Base-by-base conservation (phyloP, 2,113 vertebrate species). In the Heloderma charlesbogerti region DNA sequence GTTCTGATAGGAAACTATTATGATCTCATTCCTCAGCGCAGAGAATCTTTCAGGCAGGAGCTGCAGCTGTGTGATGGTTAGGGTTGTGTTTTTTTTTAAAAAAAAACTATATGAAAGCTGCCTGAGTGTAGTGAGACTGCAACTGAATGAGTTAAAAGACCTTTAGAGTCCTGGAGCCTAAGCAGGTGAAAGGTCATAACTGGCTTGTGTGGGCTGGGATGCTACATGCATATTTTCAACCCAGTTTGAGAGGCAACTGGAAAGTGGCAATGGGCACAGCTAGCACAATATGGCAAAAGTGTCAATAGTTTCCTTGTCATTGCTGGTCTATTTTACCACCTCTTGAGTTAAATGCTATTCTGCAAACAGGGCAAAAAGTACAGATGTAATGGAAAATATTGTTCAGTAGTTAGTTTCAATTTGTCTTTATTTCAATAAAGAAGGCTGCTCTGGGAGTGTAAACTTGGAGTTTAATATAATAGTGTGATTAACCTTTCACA, bases 141-240 rank as follows among this genome's bases (percentile, higher is more conserved):
- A 1, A 74, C 4, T 13, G 45, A 91, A 90, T 34, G 0, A 69
- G 18, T 48, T 75, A 80, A 79, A 93, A 77, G 67, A 51, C 81
- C 6, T 93, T 84, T 60, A 80, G 90, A 86, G 82, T 89, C 48
- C 90, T 90, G 84, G 88, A 86, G 92, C 85, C 1, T 1, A 93
- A 94, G 90, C 90, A 88, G 95, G 94, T 88, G 89, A 86, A 93
- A 91, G 92, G 91, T 93, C 94, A 94, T 89, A 87, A 82, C 91
- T 67, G 90, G 81, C 8, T 90, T 91, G 90, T 15, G 81, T 89
- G 91, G 92, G 93, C 86, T 84, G 63, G 87, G 69, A 10, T 25
- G 1, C 10, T 83, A 20, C 10, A 1, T 77, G 40, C 15, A 3
- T 54, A 75, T 81, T 45, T 84, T 75, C 67, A 3, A 22, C 84